Evolutionary conservation across 1,140 invertebrate species (phyloP).

Genomic region (Ooceraea biroi): DNA sequence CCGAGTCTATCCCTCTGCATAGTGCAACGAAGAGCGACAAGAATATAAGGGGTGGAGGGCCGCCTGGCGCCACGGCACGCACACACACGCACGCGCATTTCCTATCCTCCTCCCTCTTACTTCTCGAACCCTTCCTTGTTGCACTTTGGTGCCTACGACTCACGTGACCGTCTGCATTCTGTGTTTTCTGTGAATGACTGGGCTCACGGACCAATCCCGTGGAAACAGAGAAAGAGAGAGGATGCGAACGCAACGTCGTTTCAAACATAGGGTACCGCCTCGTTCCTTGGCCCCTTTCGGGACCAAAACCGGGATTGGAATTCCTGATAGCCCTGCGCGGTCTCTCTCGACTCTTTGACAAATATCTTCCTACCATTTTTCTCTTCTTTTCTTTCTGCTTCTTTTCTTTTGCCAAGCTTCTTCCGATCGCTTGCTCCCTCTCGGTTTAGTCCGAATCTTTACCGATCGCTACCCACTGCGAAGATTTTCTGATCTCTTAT

Average conservation of each 20-base stretch:
- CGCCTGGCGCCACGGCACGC: slow-evolving; percentile 71
- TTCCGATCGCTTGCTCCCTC: slow-evolving; percentile 18
- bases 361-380: slow-evolving; percentile 25
- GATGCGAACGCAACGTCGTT: slow-evolving; percentile 45
- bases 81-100: slow-evolving; percentile 25
- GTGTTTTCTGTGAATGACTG: slow-evolving; percentile 85
- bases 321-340: slow-evolving; percentile 77
- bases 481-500: slow-evolving; percentile 4
- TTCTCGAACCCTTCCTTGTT: slow-evolving; percentile 28
- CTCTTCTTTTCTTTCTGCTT: slow-evolving; percentile 24
- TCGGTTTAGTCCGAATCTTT: slow-evolving; percentile 47
- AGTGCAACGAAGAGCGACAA: slow-evolving; percentile 34
- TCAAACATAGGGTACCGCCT: slow-evolving; percentile 70
- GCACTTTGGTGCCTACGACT: slow-evolving; percentile 61
- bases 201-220: slow-evolving; percentile 76
- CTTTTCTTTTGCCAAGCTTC: slow-evolving; percentile 26
- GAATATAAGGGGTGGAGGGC: slow-evolving; percentile 61
- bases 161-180: slow-evolving; percentile 77
- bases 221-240: slow-evolving; percentile 57
- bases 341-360: slow-evolving; percentile 28
- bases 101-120: slow-evolving; percentile 3
- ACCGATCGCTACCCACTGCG: neutral
- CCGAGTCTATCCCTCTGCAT: slow-evolving; percentile 45
- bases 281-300: slow-evolving; percentile 78
- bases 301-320: slow-evolving; percentile 83